Conservation (phyloP, 2,113 vertebrate species). For the Toxotes chatareus region DNA sequence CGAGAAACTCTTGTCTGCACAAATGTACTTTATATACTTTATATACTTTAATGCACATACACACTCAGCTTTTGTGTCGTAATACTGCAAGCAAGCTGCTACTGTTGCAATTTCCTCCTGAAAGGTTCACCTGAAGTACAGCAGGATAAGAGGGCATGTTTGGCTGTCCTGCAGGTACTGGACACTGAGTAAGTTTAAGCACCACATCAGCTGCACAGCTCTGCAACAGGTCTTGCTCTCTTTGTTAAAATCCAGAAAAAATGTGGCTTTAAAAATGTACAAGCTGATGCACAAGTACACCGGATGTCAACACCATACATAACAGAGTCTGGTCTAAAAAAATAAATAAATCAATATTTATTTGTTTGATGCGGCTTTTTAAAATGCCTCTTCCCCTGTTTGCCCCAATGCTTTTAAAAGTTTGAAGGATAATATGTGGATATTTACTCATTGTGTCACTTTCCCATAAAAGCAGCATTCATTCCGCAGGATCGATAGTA, state of each 20-base stretch:
- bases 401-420: slow-evolving; percentile 62
- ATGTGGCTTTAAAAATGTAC: slow-evolving; percentile 8
- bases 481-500: slow-evolving; percentile 67
- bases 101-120: slow-evolving; percentile 41
- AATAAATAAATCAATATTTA: slow-evolving; percentile 34
- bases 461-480: slow-evolving; percentile 74
- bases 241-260: background rate
- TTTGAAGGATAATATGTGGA: slow-evolving; percentile 64
- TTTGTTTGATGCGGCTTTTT: slow-evolving; percentile 28
- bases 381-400: slow-evolving; percentile 36
- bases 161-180: background rate
- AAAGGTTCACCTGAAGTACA: slow-evolving; percentile 59
- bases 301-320: slow-evolving; percentile 9
- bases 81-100: slow-evolving; percentile 22
- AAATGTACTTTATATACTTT: too few species aligned
- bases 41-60: background rate
- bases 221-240: background rate
- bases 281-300: slow-evolving; percentile 6
- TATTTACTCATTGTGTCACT: slow-evolving; percentile 79
- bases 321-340: background rate
- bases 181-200: background rate
- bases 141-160: background rate
- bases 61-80: slow-evolving; percentile 25
- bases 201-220: background rate
- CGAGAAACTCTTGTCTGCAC: slow-evolving; percentile 1